Percentiles rank a stretch among this genome's conserved stretches.
These are phyloP conservation scores for Dynastes grantii DNA, from an alignment of 2,888 invertebrate species.

Conservation along the genomic window DNA sequence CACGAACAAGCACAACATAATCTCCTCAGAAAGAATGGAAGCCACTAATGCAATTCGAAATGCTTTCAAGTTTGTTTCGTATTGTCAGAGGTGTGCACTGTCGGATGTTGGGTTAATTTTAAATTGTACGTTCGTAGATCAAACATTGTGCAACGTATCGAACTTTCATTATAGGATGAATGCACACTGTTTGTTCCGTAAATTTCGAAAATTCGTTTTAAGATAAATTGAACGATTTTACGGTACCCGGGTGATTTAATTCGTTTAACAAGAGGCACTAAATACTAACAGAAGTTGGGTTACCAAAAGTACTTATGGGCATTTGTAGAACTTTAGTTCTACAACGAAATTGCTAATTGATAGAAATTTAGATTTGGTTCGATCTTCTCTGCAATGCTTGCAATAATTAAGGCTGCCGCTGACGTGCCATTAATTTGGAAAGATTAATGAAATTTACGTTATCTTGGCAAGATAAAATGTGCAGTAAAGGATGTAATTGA, in stretches of 20 bases:
- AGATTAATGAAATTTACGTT: not conserved
- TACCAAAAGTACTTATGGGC: no score
- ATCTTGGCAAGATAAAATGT: not conserved
- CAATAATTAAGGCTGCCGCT: not conserved
- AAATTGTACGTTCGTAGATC: conserved; percentile 2
- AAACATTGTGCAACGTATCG: not conserved
- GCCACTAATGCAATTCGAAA: conserved; percentile 34
- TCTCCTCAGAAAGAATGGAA: conserved; percentile 26
- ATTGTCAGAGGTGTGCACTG: conserved; percentile 1
- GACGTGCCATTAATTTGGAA: conserved; percentile 3
- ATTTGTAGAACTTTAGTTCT: no score
- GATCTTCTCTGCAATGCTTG: not conserved
- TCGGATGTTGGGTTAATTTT: conserved; percentile 23
- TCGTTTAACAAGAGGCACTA: not conserved
- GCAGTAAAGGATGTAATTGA: not conserved
- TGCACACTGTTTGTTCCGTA: not conserved
- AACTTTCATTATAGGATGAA: not conserved
- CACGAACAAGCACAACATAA: conserved; percentile 7
- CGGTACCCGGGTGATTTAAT: conserved; percentile 7
- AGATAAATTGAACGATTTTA: not conserved
- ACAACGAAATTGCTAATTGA: not conserved
- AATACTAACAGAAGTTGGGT: no score
- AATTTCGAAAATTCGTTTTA: no score
- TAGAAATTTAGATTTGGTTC: not conserved
- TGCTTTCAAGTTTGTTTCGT: conserved; percentile 18